These are phyloP conservation scores for Sebastes aleutianus DNA, from an alignment of 2,797 vertebrate species.

Conservation along the genomic window DNA sequence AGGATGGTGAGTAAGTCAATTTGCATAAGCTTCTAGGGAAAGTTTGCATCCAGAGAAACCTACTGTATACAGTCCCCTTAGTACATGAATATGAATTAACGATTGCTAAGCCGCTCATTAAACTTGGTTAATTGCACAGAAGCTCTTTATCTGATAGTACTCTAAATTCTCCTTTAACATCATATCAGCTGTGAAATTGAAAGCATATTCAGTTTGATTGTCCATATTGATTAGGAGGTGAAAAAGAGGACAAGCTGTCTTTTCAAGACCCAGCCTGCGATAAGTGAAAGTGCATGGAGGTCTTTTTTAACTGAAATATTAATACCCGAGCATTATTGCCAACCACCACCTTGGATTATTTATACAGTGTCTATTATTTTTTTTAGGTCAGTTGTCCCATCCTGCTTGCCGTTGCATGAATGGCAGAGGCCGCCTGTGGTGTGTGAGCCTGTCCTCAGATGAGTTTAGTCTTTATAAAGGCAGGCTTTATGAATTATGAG, in stretches of 20 bases:
- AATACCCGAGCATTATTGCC: slow-evolving; percentile 64
- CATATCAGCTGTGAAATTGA: not conserved
- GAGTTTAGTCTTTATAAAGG: slow-evolving; percentile 25
- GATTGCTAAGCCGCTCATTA: slow-evolving; percentile 11
- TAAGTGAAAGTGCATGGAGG: not conserved
- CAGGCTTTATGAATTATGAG: slow-evolving; percentile 44
- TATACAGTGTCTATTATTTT: slow-evolving; percentile 63
- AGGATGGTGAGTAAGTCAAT: slow-evolving; percentile 57
- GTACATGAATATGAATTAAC: slow-evolving; percentile 15
- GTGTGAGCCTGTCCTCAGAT: slow-evolving; percentile 4
- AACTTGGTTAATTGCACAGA: slow-evolving; percentile 5
- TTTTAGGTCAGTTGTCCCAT: slow-evolving; percentile 66
- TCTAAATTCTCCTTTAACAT: not conserved
- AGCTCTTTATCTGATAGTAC: not conserved
- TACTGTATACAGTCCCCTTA: slow-evolving; percentile 10
- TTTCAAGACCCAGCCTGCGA: not conserved
- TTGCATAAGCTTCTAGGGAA: slow-evolving; percentile 61
- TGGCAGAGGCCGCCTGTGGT: slow-evolving; percentile 9
- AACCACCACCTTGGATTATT: slow-evolving; percentile 68
- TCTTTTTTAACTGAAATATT: slow-evolving; percentile 70
- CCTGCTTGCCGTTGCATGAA: slow-evolving; percentile 35
- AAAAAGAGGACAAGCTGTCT: not conserved
- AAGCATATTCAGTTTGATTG: not conserved
- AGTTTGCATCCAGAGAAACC: slow-evolving; percentile 47
- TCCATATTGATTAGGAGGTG: not conserved